Evolutionary conservation across 2,113 vertebrate genomes (phyloP).

Genomic region (Gasterosteus nipponicus): DNA sequence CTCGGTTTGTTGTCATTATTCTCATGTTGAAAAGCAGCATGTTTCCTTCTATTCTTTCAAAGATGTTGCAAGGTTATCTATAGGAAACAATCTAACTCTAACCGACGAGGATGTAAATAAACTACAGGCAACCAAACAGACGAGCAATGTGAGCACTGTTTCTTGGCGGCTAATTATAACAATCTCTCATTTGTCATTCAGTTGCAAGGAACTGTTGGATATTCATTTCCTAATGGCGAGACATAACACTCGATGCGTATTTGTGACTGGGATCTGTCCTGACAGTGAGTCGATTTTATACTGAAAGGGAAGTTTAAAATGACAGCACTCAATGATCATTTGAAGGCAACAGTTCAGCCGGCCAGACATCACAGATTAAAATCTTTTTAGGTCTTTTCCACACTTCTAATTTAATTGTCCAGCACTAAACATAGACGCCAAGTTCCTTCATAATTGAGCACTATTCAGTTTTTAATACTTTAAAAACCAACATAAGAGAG

Average conservation of each 20-base stretch:
- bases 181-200: neutral
- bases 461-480: conserved; percentile 3
- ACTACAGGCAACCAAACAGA: neutral
- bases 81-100: too few species aligned
- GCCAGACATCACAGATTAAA: conserved; percentile 9
- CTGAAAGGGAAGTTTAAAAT: neutral
- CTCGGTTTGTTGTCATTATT: neutral
- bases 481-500: conserved; percentile 30
- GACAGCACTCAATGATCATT: neutral
- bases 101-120: neutral
- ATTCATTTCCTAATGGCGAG: neutral
- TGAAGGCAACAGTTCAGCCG: conserved; percentile 8
- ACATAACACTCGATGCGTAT: neutral
- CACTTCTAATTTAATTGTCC: conserved; percentile 23
- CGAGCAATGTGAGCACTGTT: neutral
- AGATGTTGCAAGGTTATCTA: too few species aligned
- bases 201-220: neutral
- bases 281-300: neutral
- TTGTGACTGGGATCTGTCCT: neutral
- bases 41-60: neutral
- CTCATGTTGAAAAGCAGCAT: neutral
- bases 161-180: neutral
- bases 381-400: conserved; percentile 28
- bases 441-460: conserved; percentile 24
- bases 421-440: conserved; percentile 30